Conservation (phyloP, 92 coral and sea anemone species). For the Palythoa grandiflora region DNA sequence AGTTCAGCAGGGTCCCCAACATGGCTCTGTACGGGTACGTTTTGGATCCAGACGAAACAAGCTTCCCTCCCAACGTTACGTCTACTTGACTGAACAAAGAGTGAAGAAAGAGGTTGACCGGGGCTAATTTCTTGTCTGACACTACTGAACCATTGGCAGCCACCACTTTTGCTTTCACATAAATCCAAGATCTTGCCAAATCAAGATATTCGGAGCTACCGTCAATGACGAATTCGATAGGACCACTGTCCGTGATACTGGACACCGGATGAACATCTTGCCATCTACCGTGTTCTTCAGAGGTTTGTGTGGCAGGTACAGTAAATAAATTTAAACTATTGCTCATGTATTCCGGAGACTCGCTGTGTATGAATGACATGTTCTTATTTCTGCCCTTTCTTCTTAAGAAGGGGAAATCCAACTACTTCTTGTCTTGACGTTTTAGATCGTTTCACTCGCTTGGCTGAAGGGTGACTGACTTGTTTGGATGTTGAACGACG, state of each 20-base stretch:
- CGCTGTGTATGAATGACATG: neutral
- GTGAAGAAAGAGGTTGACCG: conserved; percentile 34
- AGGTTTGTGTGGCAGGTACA: neutral
- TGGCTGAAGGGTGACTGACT: neutral
- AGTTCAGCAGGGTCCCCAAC: conserved; percentile 25
- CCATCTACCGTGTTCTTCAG: neutral
- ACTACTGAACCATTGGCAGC: neutral
- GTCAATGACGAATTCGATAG: conserved; percentile 2
- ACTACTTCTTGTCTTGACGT: neutral
- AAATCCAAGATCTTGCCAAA: neutral
- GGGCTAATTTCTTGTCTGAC: conserved; percentile 24
- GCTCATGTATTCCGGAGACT: neutral
- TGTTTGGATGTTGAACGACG: neutral
- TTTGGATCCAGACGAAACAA: conserved; percentile 16
- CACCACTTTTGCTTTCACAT: conserved; percentile 12
- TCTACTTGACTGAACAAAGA: conserved; percentile 41
- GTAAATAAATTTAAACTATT: neutral
- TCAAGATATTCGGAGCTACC: conserved; percentile 1
- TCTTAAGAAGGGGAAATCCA: neutral
- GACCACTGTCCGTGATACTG: neutral
- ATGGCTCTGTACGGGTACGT: conserved; percentile 38
- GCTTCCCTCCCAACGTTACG: conserved; percentile 6
- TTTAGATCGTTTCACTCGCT: neutral
- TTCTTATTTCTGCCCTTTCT: neutral
- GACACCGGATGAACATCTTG: neutral